Evolutionary conservation across 2,888 invertebrate species (phyloP).

Genomic region (Aphidoletes aphidimyza): DNA sequence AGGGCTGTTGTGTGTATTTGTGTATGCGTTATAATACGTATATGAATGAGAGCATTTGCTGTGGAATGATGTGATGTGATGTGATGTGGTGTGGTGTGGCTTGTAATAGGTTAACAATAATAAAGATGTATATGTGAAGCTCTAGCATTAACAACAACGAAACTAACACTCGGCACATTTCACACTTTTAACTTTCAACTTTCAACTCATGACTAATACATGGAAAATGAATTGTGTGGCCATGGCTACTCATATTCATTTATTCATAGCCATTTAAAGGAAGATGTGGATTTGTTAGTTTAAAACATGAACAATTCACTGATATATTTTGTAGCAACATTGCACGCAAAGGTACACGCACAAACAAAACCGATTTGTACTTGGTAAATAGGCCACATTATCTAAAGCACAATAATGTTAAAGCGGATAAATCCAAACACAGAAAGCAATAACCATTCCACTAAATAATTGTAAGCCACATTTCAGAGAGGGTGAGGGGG

Average conservation of each 20-base stretch:
- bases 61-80: too few species aligned
- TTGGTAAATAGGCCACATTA: background rate
- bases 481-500: background rate
- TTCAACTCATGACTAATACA: background rate
- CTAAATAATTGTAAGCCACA: background rate
- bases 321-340: too few species aligned
- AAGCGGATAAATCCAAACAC: background rate
- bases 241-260: background rate
- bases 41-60: too few species aligned
- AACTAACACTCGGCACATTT: constrained; percentile 3
- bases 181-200: too few species aligned
- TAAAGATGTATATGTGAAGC: too few species aligned
- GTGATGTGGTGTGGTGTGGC: too few species aligned
- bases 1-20: background rate
- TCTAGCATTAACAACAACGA: background rate
- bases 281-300: background rate
- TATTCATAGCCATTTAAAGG: background rate
- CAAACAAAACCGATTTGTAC: background rate
- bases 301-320: too few species aligned
- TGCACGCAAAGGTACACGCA: background rate
- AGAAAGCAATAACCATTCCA: background rate
- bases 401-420: background rate
- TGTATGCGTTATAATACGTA: too few species aligned
- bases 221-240: background rate
- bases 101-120: too few species aligned